phyloP scores from a whole-genome alignment of 2,888 invertebrate species.

The Saturnia japonica region DNA sequence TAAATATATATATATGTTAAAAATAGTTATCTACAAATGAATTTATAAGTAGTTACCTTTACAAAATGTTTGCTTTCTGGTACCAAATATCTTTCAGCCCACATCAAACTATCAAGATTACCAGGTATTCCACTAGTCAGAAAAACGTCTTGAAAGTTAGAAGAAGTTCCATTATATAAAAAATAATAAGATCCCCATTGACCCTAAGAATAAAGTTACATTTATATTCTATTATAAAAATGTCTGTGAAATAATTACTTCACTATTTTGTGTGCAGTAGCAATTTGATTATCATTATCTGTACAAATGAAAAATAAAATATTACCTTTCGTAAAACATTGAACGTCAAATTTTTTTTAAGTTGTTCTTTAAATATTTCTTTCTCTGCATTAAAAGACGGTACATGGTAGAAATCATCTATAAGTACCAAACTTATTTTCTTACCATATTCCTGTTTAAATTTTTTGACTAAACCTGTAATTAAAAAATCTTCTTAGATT shows the following conservation, averaged over 20 bases:
- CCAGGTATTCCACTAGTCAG: constrained; percentile 83
- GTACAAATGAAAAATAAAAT: not conserved
- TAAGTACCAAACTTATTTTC: constrained; percentile 70
- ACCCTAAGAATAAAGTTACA: constrained; percentile 43
- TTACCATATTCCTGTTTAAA: constrained; percentile 82
- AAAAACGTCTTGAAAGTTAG: constrained; percentile 77
- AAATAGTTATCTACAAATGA: not conserved
- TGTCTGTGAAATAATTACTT: not conserved
- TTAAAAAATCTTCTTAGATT: not conserved
- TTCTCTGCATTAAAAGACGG: constrained; percentile 74
- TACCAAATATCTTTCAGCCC: constrained; percentile 81
- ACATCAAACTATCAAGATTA: constrained; percentile 86
- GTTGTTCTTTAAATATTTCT: constrained; percentile 73
- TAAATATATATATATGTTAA: not conserved
- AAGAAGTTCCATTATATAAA: constrained; percentile 29
- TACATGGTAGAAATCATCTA: constrained; percentile 65
- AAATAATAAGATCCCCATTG: constrained; percentile 58
- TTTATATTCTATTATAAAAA: not conserved
- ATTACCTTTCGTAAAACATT: constrained; percentile 80
- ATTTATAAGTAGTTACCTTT: constrained; percentile 38
- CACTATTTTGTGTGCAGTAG: not conserved
- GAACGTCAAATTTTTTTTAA: constrained; percentile 83
- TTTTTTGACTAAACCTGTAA: constrained; percentile 85
- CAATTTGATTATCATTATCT: not conserved
- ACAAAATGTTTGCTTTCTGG: constrained; percentile 35